phyloP scores from a whole-genome alignment of 2,888 invertebrate genomes.

The Pseudanteris insignis region DNA sequence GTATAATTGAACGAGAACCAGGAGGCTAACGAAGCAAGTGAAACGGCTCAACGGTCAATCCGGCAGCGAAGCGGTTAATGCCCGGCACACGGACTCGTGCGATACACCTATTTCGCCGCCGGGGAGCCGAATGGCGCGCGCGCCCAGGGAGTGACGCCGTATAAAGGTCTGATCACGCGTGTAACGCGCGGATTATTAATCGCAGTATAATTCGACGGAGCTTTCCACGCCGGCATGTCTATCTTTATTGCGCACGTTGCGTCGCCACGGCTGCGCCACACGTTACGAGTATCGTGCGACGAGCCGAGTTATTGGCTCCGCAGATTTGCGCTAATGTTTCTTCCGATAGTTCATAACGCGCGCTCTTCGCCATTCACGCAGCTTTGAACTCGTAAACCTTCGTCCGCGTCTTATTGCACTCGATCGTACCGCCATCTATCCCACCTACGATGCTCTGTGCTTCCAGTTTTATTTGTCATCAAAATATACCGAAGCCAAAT shows the following conservation, averaged over 20 bases:
- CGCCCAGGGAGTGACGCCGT: conserved; percentile 46
- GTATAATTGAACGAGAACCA: conserved; percentile 38
- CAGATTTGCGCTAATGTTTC: conserved; percentile 64
- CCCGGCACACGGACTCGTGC: conserved; percentile 30
- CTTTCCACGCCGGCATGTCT: conserved; percentile 6
- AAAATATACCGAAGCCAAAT: too few relatives aligned
- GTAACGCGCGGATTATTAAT: conserved; percentile 65
- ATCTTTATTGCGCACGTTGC: conserved; percentile 16
- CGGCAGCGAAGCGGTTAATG: conserved; percentile 49
- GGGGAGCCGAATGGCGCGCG: too few relatives aligned
- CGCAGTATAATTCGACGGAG: conserved; percentile 64
- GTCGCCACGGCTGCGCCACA: background rate
- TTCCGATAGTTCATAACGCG: conserved; percentile 60
- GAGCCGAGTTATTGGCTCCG: conserved; percentile 62
- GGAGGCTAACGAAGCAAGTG: conserved; percentile 44
- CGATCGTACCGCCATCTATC: too few relatives aligned
- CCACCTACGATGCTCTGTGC: too few relatives aligned
- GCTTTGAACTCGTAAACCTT: conserved; percentile 53
- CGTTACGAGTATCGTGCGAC: conserved; percentile 46
- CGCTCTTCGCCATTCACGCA: conserved; percentile 53
- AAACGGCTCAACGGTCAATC: conserved; percentile 51
- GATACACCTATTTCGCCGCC: conserved; percentile 33
- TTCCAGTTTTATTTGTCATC: too few relatives aligned
- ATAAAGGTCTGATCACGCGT: conserved; percentile 62
- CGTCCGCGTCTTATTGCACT: conserved; percentile 25